Conservation (phyloP, 64 coral and sea anemone species). For the Astreopora myriophthalma region DNA sequence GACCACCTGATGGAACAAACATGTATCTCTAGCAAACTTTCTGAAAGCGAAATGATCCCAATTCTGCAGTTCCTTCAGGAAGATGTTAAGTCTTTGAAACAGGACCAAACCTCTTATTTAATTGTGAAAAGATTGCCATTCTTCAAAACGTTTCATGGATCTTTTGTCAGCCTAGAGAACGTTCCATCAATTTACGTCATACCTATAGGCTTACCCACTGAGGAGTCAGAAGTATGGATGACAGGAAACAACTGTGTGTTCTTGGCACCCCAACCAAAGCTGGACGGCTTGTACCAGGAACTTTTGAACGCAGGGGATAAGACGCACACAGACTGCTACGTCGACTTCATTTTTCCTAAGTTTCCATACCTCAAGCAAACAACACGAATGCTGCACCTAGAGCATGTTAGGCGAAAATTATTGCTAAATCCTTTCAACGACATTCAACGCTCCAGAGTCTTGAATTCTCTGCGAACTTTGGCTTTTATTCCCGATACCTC, state of each 20-base stretch:
- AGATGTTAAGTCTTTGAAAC: background rate
- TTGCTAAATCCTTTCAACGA: background rate
- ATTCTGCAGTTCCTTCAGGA: conserved; percentile 85
- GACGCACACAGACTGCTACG: conserved; percentile 72
- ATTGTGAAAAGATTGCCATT: conserved; percentile 81
- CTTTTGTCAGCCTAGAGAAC: conserved; percentile 48
- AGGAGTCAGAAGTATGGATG: conserved; percentile 72
- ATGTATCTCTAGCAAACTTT: conserved; percentile 38
- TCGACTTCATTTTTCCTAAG: conserved; percentile 84
- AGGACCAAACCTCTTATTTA: background rate
- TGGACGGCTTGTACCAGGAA: conserved; percentile 52
- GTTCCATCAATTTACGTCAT: conserved; percentile 62
- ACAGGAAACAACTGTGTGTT: conserved; percentile 66
- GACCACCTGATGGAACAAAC: conserved; percentile 34
- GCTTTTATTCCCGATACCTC: conserved; percentile 67
- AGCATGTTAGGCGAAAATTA: conserved; percentile 59
- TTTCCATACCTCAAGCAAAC: conserved; percentile 51
- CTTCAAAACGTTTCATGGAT: conserved; percentile 70
- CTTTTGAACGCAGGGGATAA: conserved; percentile 55
- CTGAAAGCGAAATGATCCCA: conserved; percentile 5
- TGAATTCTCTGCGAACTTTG: conserved; percentile 38
- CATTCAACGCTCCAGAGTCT: background rate
- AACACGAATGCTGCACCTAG: conserved; percentile 68
- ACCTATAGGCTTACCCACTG: conserved; percentile 58
- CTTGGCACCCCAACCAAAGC: conserved; percentile 39